Conservation (phyloP, 2,888 invertebrate genomes). For the Megalurothrips usitatus region DNA sequence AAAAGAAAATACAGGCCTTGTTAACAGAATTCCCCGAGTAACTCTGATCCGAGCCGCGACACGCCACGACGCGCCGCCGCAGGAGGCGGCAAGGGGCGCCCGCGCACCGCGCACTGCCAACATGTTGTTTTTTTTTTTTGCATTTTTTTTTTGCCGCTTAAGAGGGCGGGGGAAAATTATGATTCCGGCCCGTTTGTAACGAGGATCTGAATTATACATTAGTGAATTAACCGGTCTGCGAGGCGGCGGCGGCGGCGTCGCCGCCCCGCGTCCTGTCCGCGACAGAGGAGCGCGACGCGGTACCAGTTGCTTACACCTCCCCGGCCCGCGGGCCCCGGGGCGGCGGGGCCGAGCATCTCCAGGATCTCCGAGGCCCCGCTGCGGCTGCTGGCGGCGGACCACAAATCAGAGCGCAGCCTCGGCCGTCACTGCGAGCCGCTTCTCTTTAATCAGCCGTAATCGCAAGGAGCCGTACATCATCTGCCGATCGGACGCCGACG, state of each 20-base stretch:
- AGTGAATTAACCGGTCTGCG: background rate
- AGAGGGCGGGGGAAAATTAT: background rate
- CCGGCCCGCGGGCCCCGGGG: too few species aligned
- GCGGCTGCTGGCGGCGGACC: background rate
- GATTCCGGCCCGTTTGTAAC: background rate
- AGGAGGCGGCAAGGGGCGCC: too few species aligned
- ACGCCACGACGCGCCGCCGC: too few species aligned
- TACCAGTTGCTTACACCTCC: too few species aligned
- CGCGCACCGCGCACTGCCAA: too few species aligned
- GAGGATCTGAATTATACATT: slow-evolving; percentile 12
- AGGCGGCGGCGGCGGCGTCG: background rate
- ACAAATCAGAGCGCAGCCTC: background rate
- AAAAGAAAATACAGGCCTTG: slow-evolving; percentile 1
- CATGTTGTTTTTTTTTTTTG: too few species aligned
- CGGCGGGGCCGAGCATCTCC: too few species aligned
- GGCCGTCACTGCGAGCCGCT: background rate
- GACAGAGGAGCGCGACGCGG: background rate
- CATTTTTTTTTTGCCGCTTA: too few species aligned
- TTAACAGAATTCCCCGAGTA: background rate
- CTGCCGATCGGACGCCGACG: background rate
- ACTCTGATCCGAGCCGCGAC: too few species aligned
- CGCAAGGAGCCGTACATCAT: background rate
- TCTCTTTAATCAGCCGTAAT: background rate
- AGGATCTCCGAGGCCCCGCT: too few species aligned
- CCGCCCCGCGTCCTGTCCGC: background rate